Conservation (phyloP, 2,797 vertebrate genomes). For the Astyanax mexicanus region DNA sequence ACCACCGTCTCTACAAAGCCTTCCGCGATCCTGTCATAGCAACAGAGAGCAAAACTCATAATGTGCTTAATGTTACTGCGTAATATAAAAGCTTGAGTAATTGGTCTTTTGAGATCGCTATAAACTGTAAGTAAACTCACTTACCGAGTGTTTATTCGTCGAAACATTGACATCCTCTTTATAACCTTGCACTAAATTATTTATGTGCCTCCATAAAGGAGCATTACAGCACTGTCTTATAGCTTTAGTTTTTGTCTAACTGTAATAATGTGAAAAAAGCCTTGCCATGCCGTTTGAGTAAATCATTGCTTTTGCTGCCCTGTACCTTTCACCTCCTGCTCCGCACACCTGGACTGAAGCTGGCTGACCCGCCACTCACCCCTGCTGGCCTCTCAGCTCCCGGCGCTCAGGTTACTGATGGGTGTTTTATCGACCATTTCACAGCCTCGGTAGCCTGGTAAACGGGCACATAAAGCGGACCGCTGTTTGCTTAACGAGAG, state of each 20-base stretch:
- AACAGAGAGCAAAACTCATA: conserved; percentile 55
- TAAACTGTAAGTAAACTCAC: conserved; percentile 46
- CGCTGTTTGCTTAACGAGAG: conserved; percentile 48
- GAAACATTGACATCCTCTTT: conserved; percentile 37
- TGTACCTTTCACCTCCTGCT: conserved; percentile 33
- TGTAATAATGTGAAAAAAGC: conserved; percentile 11
- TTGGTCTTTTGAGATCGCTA: conserved; percentile 52
- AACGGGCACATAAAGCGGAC: conserved; percentile 63
- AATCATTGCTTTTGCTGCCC: not conserved
- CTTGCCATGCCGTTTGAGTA: conserved; percentile 9
- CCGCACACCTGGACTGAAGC: conserved; percentile 57
- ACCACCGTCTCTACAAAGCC: conserved; percentile 5
- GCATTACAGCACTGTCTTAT: conserved; percentile 42
- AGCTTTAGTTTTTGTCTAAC: conserved; percentile 5
- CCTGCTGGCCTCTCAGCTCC: conserved; percentile 45
- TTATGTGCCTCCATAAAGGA: conserved; percentile 46
- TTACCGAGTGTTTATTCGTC: conserved; percentile 12
- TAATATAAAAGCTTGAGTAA: conserved; percentile 58
- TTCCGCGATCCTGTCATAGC: conserved; percentile 38
- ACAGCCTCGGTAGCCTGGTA: conserved; percentile 53
- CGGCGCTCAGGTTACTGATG: conserved; percentile 56
- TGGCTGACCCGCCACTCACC: conserved; percentile 59
- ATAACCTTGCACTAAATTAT: conserved; percentile 42
- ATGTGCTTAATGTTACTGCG: conserved; percentile 57
- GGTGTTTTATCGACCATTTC: conserved; percentile 46